Evolutionary conservation across 2,888 invertebrate genomes (phyloP).

Genomic region (Tortrix viridana): DNA sequence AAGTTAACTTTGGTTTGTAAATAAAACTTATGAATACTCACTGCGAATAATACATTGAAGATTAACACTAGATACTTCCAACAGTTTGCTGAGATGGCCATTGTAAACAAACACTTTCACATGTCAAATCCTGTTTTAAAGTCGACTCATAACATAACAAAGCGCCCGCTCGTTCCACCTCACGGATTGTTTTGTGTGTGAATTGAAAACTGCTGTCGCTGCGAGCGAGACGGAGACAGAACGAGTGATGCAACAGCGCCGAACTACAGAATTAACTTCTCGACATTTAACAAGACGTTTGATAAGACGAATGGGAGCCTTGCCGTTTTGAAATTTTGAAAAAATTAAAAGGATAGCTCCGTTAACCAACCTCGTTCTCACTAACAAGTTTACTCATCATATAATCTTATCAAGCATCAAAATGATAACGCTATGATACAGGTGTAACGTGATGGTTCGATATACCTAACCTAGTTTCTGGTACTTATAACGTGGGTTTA

Average conservation of each 20-base stretch:
- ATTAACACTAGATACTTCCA: constrained; percentile 80
- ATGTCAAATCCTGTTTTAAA: constrained; percentile 71
- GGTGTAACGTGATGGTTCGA: constrained; percentile 50
- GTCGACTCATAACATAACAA: constrained; percentile 76
- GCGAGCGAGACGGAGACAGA: constrained; percentile 44
- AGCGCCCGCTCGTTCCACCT: constrained; percentile 73
- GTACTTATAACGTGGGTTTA: constrained; percentile 50
- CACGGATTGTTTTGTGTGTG: constrained; percentile 70
- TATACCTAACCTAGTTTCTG: constrained; percentile 74
- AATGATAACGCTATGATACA: constrained; percentile 55
- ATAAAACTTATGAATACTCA: constrained; percentile 56
- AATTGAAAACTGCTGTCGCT: too few relatives aligned
- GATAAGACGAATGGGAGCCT: constrained; percentile 45
- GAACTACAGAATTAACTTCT: constrained; percentile 72
- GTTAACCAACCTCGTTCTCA: constrained; percentile 46
- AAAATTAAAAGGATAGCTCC: constrained; percentile 46
- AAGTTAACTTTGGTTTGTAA: constrained; percentile 23
- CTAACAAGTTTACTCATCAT: constrained; percentile 49
- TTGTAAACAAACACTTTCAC: constrained; percentile 67
- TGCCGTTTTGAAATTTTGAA: constrained; percentile 46
- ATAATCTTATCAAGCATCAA: constrained; percentile 63
- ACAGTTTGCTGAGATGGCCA: constrained; percentile 78
- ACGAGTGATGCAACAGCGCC: constrained; percentile 68
- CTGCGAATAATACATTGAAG: constrained; percentile 78
- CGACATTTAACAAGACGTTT: constrained; percentile 55